phyloP scores from a whole-genome alignment of 2,113 vertebrate species.

The Piprites chloris region DNA sequence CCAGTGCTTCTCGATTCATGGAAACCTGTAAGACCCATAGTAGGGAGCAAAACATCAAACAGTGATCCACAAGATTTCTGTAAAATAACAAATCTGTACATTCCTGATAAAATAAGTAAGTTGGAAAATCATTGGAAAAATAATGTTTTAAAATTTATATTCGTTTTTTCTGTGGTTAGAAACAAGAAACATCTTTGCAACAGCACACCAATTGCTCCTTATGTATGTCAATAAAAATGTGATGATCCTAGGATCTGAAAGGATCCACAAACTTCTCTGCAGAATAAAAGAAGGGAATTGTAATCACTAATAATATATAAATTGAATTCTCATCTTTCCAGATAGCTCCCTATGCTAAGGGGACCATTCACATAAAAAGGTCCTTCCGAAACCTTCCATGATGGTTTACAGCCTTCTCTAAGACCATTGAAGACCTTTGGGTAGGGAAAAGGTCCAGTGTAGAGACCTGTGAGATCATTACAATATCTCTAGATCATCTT shows the following conservation, averaged over 20 bases:
- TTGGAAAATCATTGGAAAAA: background rate
- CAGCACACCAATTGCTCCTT: background rate
- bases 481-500: background rate
- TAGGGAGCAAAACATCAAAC: background rate
- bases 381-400: background rate
- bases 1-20: background rate
- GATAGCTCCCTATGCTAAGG: accelerated
- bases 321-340: background rate
- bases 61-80: background rate
- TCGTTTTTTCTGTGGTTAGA: background rate
- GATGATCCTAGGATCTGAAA: background rate
- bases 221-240: background rate
- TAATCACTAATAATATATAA: background rate
- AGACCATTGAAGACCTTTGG: background rate
- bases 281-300: background rate
- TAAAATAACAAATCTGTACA: background rate
- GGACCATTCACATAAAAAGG: background rate
- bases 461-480: background rate
- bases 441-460: background rate
- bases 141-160: background rate
- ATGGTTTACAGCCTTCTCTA: background rate
- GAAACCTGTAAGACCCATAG: background rate
- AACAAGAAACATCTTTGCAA: background rate
- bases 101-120: background rate
- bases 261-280: background rate